Conservation (phyloP, 2,888 invertebrate species). For the Eupithecia subumbrata region DNA sequence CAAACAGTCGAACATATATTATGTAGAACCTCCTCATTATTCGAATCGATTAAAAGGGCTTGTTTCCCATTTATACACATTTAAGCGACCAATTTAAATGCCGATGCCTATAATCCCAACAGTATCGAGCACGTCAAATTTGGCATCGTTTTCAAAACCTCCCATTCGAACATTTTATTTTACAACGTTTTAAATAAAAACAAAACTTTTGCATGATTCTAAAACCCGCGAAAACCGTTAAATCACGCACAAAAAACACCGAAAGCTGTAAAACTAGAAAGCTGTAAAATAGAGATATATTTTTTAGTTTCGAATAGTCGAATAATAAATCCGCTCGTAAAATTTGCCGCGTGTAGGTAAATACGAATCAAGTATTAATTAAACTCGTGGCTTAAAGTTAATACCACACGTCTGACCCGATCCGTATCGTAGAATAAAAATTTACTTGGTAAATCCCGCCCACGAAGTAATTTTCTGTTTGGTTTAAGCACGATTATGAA, state of each 20-base stretch:
- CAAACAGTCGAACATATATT: too few relatives aligned
- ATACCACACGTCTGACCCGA: background rate
- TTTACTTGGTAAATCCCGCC: background rate
- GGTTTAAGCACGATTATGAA: too few relatives aligned
- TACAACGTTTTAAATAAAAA: background rate
- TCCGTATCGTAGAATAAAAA: background rate
- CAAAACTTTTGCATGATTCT: background rate
- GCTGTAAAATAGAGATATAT: background rate
- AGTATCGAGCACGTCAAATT: background rate
- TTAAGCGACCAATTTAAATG: background rate
- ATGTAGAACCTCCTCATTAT: too few relatives aligned
- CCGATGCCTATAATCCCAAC: background rate
- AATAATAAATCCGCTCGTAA: background rate
- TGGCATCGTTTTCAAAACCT: background rate
- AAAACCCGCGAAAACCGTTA: background rate
- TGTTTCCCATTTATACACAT: background rate
- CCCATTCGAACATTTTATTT: background rate
- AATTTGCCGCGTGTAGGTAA: background rate
- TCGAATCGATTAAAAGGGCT: too few relatives aligned
- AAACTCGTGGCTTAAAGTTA: background rate
- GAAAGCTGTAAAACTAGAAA: background rate
- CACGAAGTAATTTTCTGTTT: too few relatives aligned
- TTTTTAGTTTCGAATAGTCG: conserved; percentile 1
- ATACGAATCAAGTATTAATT: background rate
- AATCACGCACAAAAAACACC: conserved; percentile 1